These are phyloP conservation scores for Drosophila barbarae DNA, from an alignment of 2,888 invertebrate genomes.

Conservation along the genomic window DNA sequence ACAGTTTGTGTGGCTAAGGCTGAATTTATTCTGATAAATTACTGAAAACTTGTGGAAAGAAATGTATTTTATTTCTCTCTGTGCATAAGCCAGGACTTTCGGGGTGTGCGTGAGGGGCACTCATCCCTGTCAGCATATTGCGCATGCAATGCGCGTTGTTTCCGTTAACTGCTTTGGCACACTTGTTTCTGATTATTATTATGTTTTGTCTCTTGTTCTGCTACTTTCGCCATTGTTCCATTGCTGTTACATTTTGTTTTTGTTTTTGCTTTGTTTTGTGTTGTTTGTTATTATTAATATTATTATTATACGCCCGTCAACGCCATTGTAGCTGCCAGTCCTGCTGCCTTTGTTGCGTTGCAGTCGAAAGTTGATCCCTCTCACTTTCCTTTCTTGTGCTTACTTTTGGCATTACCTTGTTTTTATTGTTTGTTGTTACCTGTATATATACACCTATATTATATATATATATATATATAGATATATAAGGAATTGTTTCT, in stretches of 20 bases:
- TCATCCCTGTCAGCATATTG: constrained; percentile 64
- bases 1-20: background rate
- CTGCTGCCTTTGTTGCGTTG: constrained; percentile 39
- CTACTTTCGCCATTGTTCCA: constrained; percentile 58
- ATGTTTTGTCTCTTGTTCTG: constrained; percentile 67
- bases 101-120: constrained; percentile 27
- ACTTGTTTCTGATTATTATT: constrained; percentile 75
- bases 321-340: constrained; percentile 43
- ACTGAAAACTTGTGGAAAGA: no score
- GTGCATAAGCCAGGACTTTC: background rate
- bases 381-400: constrained; percentile 32
- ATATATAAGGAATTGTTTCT: constrained; percentile 28
- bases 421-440: constrained; percentile 56
- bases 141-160: constrained; percentile 76
- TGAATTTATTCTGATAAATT: background rate
- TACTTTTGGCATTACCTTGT: constrained; percentile 46
- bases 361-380: constrained; percentile 40
- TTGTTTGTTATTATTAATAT: constrained; percentile 41
- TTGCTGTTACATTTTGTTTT: constrained; percentile 34
- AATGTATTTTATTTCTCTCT: background rate
- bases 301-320: constrained; percentile 54
- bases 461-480: background rate
- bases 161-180: constrained; percentile 76
- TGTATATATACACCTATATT: constrained; percentile 10
- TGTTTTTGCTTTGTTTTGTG: constrained; percentile 12